Evolutionary conservation across 2,888 invertebrate species (phyloP).

Genomic region (Netelia melanura): DNA sequence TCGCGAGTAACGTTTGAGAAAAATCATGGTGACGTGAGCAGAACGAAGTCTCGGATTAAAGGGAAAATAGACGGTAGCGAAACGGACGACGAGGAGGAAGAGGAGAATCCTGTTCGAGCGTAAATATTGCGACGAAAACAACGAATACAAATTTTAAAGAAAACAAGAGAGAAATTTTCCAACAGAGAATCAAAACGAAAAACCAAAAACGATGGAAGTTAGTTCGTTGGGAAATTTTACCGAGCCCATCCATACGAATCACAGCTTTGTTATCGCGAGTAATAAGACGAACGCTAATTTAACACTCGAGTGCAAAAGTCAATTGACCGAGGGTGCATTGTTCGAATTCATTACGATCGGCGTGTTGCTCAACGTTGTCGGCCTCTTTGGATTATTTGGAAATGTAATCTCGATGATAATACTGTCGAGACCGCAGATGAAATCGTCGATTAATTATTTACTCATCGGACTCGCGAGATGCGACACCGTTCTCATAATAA

Average conservation of each 20-base stretch:
- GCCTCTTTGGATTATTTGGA: conserved; percentile 94
- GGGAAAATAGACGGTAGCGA: conserved; percentile 57
- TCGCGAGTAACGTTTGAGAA: conserved; percentile 54
- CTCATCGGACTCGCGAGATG: conserved; percentile 97
- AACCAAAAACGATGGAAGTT: conserved; percentile 68
- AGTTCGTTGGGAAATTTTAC: conserved; percentile 68
- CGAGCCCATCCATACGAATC: conserved; percentile 51
- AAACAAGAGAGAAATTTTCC: neutral
- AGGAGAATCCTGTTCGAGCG: conserved; percentile 19
- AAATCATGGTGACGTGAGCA: conserved; percentile 70
- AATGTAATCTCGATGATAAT: conserved; percentile 96
- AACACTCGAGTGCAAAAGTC: conserved; percentile 70
- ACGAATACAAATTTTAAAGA: neutral
- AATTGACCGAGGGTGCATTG: conserved; percentile 85
- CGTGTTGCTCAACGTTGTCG: conserved; percentile 92
- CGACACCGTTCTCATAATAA: conserved; percentile 95
- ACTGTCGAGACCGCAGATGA: conserved; percentile 96
- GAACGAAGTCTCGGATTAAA: conserved; percentile 52
- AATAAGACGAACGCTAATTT: conserved; percentile 50
- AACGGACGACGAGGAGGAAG: conserved; percentile 60
- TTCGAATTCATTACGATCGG: conserved; percentile 94
- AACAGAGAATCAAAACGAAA: neutral
- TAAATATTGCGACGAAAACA: conserved; percentile 9
- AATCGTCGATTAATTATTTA: conserved; percentile 97
- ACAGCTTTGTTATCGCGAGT: conserved; percentile 29